phyloP scores from a whole-genome alignment of 1,140 invertebrate genomes.

The Platorchestia sp. region DNA sequence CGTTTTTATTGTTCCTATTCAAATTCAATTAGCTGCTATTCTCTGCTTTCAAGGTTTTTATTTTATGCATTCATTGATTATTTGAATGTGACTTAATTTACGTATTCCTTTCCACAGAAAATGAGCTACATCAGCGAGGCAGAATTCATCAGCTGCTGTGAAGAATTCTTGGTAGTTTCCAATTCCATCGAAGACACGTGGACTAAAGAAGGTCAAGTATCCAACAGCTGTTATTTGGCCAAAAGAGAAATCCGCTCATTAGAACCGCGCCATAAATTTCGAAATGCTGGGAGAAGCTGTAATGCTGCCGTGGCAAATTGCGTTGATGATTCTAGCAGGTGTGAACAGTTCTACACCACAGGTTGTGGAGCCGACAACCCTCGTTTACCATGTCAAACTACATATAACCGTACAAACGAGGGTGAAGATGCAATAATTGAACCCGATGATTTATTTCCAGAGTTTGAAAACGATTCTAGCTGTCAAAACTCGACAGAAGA shows the following conservation, averaged over 20 bases:
- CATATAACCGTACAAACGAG: neutral
- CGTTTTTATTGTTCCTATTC: too few relatives aligned
- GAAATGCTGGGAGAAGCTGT: neutral
- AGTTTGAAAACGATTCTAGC: neutral
- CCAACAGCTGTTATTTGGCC: neutral
- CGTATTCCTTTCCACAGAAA: neutral
- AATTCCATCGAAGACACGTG: neutral
- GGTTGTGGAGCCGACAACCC: neutral
- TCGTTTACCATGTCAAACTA: neutral
- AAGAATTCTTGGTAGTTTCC: neutral
- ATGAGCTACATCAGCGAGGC: slow-evolving; percentile 21
- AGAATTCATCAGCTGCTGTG: neutral
- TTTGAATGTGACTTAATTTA: neutral
- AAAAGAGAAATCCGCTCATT: neutral
- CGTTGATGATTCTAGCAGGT: neutral
- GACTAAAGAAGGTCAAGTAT: neutral
- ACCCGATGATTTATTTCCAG: neutral
- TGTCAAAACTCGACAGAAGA: neutral
- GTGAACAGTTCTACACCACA: neutral
- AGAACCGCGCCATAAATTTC: neutral
- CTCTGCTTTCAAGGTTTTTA: neutral
- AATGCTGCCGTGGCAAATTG: neutral
- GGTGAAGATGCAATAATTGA: neutral
- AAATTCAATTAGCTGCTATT: too few relatives aligned
- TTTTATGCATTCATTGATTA: neutral